phyloP scores from a whole-genome alignment of 2,113 vertebrate species.

The Aphelocoma coerulescens region DNA sequence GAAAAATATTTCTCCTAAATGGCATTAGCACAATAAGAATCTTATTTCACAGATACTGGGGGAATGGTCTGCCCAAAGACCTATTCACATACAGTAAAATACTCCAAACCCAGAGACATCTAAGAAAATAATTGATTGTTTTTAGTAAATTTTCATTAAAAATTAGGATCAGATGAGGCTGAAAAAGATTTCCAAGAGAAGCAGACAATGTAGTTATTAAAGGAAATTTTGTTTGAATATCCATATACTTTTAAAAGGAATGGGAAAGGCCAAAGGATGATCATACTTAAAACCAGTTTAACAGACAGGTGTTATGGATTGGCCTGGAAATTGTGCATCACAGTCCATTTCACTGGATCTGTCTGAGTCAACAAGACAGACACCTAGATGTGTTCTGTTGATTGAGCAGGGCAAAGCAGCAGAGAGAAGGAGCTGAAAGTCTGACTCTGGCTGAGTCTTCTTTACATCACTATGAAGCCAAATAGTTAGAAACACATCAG shows the following conservation, averaged over 20 bases:
- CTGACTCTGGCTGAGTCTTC: not conserved
- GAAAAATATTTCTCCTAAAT: not conserved
- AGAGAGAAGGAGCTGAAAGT: not conserved
- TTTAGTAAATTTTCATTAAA: not conserved
- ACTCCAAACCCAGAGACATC: not conserved
- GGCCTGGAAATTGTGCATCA: not conserved
- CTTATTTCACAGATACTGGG: not conserved
- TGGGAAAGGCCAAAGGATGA: not conserved
- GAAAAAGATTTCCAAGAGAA: not conserved
- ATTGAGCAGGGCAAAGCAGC: not conserved
- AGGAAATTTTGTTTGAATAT: not conserved
- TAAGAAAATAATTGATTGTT: not conserved
- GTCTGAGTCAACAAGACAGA: not conserved
- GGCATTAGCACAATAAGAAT: not conserved
- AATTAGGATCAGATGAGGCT: not conserved
- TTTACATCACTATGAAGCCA: not conserved
- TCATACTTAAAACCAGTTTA: not conserved
- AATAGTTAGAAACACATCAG: not conserved
- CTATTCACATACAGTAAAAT: not conserved
- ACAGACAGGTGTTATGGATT: not conserved
- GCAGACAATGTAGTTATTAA: not conserved
- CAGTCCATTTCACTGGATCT: not conserved
- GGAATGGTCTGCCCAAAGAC: not conserved
- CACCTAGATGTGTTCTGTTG: not conserved
- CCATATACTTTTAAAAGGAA: not conserved